phyloP scores from a whole-genome alignment of 1,140 invertebrate species.

The Camponotus vicinus region DNA sequence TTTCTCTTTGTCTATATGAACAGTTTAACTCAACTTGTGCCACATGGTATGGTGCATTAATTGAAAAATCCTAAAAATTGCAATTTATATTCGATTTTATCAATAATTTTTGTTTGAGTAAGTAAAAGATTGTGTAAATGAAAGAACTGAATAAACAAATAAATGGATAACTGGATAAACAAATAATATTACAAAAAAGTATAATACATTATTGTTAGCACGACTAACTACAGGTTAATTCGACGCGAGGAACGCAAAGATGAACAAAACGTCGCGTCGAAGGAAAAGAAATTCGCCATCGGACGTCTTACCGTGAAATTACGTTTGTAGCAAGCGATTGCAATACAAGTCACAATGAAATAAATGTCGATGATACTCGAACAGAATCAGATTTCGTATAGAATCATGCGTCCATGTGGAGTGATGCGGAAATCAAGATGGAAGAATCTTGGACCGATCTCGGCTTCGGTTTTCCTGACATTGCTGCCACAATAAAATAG shows the following conservation, averaged over 20 bases:
- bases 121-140: background rate
- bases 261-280: background rate
- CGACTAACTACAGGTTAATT: background rate
- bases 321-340: background rate
- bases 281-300: background rate
- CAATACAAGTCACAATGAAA: background rate
- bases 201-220: background rate
- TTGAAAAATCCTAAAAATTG: background rate
- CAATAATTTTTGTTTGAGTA: background rate
- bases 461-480: background rate
- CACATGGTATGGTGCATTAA: background rate
- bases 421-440: conserved; percentile 3
- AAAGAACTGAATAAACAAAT: background rate
- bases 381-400: background rate
- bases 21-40: background rate
- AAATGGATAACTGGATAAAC: no score
- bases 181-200: background rate
- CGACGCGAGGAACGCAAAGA: background rate
- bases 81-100: background rate
- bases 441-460: background rate
- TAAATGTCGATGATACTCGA: background rate
- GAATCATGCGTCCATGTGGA: background rate
- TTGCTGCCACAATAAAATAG: background rate
- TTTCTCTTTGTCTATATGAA: background rate
- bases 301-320: background rate